Base-by-base conservation (phyloP, 2,888 invertebrate genomes). In the Podabrus alpinus region DNA sequence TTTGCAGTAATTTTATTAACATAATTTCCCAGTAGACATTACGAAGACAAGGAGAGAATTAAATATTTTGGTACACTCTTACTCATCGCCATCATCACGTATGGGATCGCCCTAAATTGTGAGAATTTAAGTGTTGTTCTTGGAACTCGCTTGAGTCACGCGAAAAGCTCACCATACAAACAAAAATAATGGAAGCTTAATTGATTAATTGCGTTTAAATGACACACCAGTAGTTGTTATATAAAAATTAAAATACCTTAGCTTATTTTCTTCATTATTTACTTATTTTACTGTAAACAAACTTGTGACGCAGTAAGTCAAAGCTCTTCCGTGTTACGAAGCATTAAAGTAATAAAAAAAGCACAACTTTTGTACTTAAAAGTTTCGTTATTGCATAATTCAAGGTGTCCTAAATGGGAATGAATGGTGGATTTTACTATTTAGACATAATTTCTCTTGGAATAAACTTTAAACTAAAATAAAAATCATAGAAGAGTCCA, bases 21-120 rank as follows among this genome's bases (percentile, higher is more conserved):
- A 72, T 68, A 72, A 72, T 72, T 72, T 67, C 68, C 72, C 72
- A 72, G 67, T 62, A 72, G 68, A 25, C 60, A 45, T 67, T 19
- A 21, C 64, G 15, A 66, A 71, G 66, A 67, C 59, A 67, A 45
- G 62, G 45, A 72, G 29, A n/a, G 21, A 59, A 15, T 45, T 7
- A 64, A 64, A 71, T 13, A 66, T 71, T 71, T 67, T 67, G 66
- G 45, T 60, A 71, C 21, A 66, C 71, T 60, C 67, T 67, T 71
- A 71, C 59, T 67, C 71, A 67, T 67, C 45, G 17, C 24, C 66
- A 59, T 66, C 21, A 59, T 45, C n/a, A 16, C 13, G 62, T 59
- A 66, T 71, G 67, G 71, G 67, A 71, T 71, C 67, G 71, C 59
- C 71, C 66, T 59, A 71, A 61, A 71, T 71, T 59, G 16, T 17